Percentiles rank a stretch among this genome's conserved stretches.
Conservation (phyloP, 2,888 invertebrate genomes). For the Fragum sueziense region DNA sequence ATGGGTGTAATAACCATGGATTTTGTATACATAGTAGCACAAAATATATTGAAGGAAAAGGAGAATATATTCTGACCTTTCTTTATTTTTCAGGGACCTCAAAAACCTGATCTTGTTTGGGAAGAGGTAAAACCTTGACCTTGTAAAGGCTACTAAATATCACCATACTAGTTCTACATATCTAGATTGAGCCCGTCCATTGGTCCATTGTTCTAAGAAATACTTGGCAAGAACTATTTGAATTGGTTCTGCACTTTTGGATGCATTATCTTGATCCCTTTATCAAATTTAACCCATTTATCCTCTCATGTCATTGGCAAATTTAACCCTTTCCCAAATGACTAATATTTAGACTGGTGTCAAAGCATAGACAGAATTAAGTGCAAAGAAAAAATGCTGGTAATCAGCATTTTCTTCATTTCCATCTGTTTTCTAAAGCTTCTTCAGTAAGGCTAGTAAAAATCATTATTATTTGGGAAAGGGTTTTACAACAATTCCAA, state of each 20-base stretch:
- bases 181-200: constrained; percentile 25
- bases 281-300: not conserved
- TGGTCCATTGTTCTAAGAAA: constrained; percentile 18
- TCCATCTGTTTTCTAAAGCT: not conserved
- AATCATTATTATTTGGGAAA: not conserved
- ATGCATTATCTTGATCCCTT: constrained; percentile 21
- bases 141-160: not conserved
- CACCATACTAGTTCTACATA: constrained; percentile 14
- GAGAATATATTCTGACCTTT: no score
- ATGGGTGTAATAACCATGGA: no score
- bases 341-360: no score
- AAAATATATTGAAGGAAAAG: no score
- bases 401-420: not conserved
- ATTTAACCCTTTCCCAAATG: not conserved
- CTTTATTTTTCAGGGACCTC: no score
- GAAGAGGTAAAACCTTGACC: no score
- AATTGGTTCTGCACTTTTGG: constrained; percentile 20
- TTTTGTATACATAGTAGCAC: no score
- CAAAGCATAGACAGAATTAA: no score
- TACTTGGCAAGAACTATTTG: constrained; percentile 15
- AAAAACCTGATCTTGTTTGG: no score
- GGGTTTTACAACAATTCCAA: not conserved
- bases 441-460: not conserved
- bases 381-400: not conserved
- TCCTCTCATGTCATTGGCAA: not conserved